A percentile compares a stretch with the other conserved stretches of the same genome.
phyloP scores from a whole-genome alignment of 2,797 vertebrate genomes.

The Graptemys geographica region DNA sequence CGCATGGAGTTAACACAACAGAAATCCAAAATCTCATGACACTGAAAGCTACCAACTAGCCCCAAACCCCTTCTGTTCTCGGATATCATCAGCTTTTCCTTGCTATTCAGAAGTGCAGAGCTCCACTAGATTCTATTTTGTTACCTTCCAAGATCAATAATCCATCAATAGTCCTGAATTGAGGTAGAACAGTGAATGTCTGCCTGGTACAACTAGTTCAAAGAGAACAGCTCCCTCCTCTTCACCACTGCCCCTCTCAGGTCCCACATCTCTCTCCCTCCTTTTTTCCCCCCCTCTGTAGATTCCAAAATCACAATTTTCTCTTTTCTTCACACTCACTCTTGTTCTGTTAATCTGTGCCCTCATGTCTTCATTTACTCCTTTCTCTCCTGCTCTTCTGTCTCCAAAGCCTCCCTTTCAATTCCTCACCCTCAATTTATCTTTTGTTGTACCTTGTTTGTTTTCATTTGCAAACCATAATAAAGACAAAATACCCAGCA shows the following conservation, averaged over 20 bases:
- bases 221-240: not conserved
- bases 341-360: constrained; percentile 10
- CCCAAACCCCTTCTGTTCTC: not conserved
- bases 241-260: not conserved
- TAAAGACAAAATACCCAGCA: not conserved
- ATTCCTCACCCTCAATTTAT: not conserved
- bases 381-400: not conserved
- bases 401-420: constrained; percentile 26
- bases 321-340: constrained; percentile 41
- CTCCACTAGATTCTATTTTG: not conserved
- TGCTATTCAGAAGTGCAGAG: not conserved
- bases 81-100: constrained; percentile 19
- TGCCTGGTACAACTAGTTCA: constrained; percentile 29
- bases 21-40: not conserved
- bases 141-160: constrained; percentile 43
- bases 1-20: not conserved
- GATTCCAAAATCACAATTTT: constrained; percentile 23
- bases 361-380: constrained; percentile 37
- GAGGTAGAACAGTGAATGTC: constrained; percentile 21
- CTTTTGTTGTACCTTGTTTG: not conserved
- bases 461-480: constrained; percentile 37
- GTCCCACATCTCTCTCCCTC: not conserved
- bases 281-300: not conserved
- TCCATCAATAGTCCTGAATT: constrained; percentile 49
- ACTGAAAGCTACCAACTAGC: constrained; percentile 22